phyloP scores from a whole-genome alignment of 2,888 invertebrate genomes.

The Diaphora mendica region DNA sequence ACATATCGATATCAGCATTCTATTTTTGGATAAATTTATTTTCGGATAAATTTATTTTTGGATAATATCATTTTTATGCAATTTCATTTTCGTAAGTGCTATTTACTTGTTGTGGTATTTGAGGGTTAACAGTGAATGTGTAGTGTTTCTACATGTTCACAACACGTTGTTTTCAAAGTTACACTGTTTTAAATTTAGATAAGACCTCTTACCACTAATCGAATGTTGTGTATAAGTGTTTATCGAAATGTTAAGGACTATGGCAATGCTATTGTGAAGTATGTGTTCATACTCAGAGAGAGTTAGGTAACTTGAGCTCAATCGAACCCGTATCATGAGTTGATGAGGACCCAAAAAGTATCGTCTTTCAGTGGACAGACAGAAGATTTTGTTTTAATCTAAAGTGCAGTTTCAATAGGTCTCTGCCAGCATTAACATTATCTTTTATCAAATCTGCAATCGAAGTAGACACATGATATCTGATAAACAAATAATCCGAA shows the following conservation, averaged over 20 bases:
- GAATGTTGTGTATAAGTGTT: background rate
- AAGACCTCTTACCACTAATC: background rate
- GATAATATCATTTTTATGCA: background rate
- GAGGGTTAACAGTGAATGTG: background rate
- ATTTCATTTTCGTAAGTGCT: background rate
- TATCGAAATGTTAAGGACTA: background rate
- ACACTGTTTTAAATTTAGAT: background rate
- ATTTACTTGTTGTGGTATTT: background rate
- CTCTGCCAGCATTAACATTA: background rate
- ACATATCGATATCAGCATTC: background rate
- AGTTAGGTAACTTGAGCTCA: no score
- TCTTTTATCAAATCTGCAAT: background rate
- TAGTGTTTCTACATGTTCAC: background rate
- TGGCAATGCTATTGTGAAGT: no score
- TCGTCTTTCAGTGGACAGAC: no score
- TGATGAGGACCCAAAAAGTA: no score
- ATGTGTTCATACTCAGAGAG: no score
- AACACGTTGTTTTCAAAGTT: background rate
- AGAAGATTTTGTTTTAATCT: no score
- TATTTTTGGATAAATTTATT: background rate
- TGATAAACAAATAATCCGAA: background rate
- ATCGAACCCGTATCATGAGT: no score
- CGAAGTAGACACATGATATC: background rate
- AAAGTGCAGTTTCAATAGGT: background rate
- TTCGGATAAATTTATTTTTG: slow-evolving; percentile 8